Base-by-base conservation (phyloP, 2,888 invertebrate species). In the Teleiodes luculella region DNA sequence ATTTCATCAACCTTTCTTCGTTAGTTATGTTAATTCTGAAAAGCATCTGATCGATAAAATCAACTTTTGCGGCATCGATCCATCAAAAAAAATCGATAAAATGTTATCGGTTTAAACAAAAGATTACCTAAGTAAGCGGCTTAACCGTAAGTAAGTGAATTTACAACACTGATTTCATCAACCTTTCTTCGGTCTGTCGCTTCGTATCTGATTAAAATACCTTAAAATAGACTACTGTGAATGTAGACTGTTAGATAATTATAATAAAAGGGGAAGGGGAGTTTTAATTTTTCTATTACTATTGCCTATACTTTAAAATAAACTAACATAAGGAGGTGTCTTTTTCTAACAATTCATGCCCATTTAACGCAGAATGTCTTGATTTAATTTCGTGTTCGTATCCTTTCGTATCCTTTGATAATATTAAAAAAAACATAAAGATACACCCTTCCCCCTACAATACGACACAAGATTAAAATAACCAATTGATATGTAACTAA, bases 241-340 rank as follows among this genome's bases (percentile, higher is more conserved):
- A 24, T 24, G 14, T n/a, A n/a, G n/a, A n/a, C n/a, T n/a, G n/a
- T n/a, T n/a, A n/a, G n/a, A n/a, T n/a, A n/a, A 0, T 13, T 24
- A 47, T 52, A 41, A 6, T 46, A 8, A 60, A 69, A 68, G 65
- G 70, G 73, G 74, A 73, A 73, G 71, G 69, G 65, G 64, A 67
- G 66, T 65, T 63, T 8, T 14, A 13, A 50, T 24, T 39, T 50
- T 50, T 24, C n/a, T 13, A 43, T 20, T 10, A 28, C 18, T 20
- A 41, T 37, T 6, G 13, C n/a, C 36, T 13, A 37, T 14, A 37
- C 1, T 7, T 37, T 14, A 6, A 7, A 37, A 37, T 14, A 39
- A 14, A 16, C 1, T 8, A 16, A 16, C 14, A 10, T 18, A 18
- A 14, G 14, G 8, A 3, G 3, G 8, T 39, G 14, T 39, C 14